Evolutionary conservation across 2,888 invertebrate species (phyloP).

Genomic region (Nipponacmea schrenckii): DNA sequence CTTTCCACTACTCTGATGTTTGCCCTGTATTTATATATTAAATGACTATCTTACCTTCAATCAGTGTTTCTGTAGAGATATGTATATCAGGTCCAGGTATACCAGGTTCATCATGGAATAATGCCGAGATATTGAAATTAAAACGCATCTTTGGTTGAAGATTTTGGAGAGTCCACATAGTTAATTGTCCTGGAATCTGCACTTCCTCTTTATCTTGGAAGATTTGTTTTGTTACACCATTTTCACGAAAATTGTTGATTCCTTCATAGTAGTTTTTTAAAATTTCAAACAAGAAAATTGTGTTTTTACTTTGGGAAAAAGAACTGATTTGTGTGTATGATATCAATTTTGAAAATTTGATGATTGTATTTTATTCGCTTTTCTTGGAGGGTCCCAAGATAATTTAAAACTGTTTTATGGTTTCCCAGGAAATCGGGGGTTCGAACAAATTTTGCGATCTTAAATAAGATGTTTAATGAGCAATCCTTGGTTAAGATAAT

Average conservation of each 20-base stretch:
- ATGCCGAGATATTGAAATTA: slow-evolving; percentile 64
- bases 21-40: too few relatives aligned
- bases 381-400: slow-evolving; percentile 63
- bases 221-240: slow-evolving; percentile 41
- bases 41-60: slow-evolving; percentile 45
- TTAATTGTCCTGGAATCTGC: slow-evolving; percentile 47
- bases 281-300: not conserved
- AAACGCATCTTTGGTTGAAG: slow-evolving; percentile 63
- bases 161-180: slow-evolving; percentile 46
- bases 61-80: slow-evolving; percentile 57
- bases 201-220: slow-evolving; percentile 32
- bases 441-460: too few relatives aligned
- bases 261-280: slow-evolving; percentile 59
- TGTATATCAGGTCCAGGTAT: slow-evolving; percentile 44
- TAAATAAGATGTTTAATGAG: too few relatives aligned
- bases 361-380: slow-evolving; percentile 50
- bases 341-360: too few relatives aligned
- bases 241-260: slow-evolving; percentile 51
- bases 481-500: too few relatives aligned
- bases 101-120: slow-evolving; percentile 52
- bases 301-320: too few relatives aligned
- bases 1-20: too few relatives aligned
- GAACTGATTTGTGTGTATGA: too few relatives aligned
- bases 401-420: too few relatives aligned
- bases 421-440: too few relatives aligned